Conservation (phyloP, 2,113 vertebrate genomes). For the Mellivora capensis region DNA sequence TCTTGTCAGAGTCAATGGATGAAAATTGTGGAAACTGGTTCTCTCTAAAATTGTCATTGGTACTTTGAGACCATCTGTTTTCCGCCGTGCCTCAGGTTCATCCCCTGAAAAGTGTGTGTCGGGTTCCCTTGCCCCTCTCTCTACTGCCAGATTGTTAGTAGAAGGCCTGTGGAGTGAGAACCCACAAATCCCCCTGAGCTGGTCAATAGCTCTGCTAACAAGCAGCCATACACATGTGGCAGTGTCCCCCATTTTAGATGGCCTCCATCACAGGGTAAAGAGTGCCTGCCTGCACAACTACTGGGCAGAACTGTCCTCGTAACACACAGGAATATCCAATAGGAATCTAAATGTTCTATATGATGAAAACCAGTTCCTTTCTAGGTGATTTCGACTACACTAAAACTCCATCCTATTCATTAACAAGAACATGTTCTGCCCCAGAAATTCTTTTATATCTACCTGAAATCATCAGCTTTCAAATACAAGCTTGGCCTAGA, state of each 20-base stretch:
- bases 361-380: neutral
- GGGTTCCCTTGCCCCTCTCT: neutral
- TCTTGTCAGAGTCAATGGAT: neutral
- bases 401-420: neutral
- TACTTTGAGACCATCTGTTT: neutral
- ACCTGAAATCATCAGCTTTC: slow-evolving; percentile 19
- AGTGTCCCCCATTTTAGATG: neutral
- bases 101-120: neutral
- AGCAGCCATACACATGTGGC: neutral
- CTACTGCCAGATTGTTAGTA: neutral
- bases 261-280: neutral
- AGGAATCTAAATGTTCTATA: neutral
- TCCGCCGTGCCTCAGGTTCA: neutral
- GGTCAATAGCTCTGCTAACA: neutral
- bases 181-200: neutral
- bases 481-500: neutral
- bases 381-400: slow-evolving; percentile 5
- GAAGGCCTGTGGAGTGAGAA: neutral
- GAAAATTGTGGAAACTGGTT: neutral
- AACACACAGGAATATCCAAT: neutral
- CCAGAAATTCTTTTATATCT: slow-evolving; percentile 32
- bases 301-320: neutral
- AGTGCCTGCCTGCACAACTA: neutral
- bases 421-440: neutral
- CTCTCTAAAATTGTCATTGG: neutral